Evolutionary conservation across 2,797 vertebrate genomes (phyloP).

Genomic region (Sebastes ruberrimus): DNA sequence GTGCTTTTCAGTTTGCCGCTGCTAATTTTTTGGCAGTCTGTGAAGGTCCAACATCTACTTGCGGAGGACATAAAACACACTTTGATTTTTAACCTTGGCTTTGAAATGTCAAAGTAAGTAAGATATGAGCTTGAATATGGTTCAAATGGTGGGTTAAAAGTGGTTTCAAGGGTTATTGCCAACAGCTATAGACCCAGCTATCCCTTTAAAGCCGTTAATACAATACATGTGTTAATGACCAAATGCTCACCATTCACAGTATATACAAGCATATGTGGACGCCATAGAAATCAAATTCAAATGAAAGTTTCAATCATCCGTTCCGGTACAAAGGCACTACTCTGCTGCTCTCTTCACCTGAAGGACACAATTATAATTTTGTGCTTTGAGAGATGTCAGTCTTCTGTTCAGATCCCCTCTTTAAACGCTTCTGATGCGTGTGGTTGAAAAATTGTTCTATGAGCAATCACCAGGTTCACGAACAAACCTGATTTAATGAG

Average conservation of each 20-base stretch:
- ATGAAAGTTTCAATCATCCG: slow-evolving; percentile 24
- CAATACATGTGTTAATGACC: background rate
- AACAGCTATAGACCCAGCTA: background rate
- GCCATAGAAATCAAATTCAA: slow-evolving; percentile 24
- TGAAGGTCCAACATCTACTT: background rate
- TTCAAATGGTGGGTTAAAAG: slow-evolving; percentile 8
- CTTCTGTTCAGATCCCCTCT: slow-evolving; percentile 50
- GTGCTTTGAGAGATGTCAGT: slow-evolving; percentile 38
- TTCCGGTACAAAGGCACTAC: background rate
- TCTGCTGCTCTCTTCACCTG: slow-evolving; percentile 22
- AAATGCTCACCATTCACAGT: slow-evolving; percentile 10
- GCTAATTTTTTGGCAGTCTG: background rate
- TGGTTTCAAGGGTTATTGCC: background rate
- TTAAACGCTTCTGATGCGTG: slow-evolving; percentile 43
- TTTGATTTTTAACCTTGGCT: slow-evolving; percentile 7
- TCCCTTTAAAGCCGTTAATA: background rate
- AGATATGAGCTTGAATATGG: background rate
- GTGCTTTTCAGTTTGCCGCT: background rate
- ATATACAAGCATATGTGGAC: background rate
- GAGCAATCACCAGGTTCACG: slow-evolving; percentile 47
- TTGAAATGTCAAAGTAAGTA: background rate
- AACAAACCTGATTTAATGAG: slow-evolving; percentile 61
- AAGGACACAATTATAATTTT: slow-evolving; percentile 49
- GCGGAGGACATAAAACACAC: background rate
- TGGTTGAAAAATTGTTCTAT: slow-evolving; percentile 36